Percentiles rank a stretch among this genome's conserved stretches.
phyloP scores from a whole-genome alignment of 2,797 vertebrate genomes.

The Enteromius viviparus region DNA sequence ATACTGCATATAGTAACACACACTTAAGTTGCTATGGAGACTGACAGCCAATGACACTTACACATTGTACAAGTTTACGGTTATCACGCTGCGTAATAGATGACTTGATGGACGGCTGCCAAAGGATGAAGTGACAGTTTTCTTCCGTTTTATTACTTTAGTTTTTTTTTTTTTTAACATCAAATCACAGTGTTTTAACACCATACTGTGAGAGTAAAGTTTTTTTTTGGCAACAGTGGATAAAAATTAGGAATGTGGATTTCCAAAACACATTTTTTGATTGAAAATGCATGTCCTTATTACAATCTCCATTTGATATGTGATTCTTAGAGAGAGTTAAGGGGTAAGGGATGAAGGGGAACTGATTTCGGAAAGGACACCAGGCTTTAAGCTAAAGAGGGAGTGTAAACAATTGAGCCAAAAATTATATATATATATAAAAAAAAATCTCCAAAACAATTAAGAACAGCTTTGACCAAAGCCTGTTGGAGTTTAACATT shows the following conservation, averaged over 20 bases:
- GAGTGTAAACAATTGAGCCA: slow-evolving; percentile 43
- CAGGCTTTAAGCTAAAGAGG: slow-evolving; percentile 55
- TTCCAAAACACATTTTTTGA: slow-evolving; percentile 81
- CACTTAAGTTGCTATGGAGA: slow-evolving; percentile 98
- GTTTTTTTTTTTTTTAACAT: slow-evolving; percentile 63
- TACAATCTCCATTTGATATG: slow-evolving; percentile 88
- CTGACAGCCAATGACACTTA: slow-evolving; percentile 98
- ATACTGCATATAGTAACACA: slow-evolving; percentile 99
- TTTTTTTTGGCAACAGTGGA: slow-evolving; percentile 97
- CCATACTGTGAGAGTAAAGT: slow-evolving; percentile 84
- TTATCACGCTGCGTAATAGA: slow-evolving; percentile 97
- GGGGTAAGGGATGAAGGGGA: slow-evolving; percentile 74
- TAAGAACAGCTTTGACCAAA: slow-evolving; percentile 66
- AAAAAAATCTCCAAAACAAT: slow-evolving; percentile 20
- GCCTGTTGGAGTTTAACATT: slow-evolving; percentile 77
- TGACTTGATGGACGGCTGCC: slow-evolving; percentile 92
- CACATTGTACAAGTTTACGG: slow-evolving; percentile 97
- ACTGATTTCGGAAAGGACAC: slow-evolving; percentile 70
- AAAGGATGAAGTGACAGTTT: slow-evolving; percentile 91
- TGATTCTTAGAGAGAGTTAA: slow-evolving; percentile 79
- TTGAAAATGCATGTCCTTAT: slow-evolving; percentile 94
- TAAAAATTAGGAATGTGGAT: slow-evolving; percentile 83
- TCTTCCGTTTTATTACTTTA: slow-evolving; percentile 72
- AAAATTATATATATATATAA: slow-evolving; percentile 20
- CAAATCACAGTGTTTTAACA: slow-evolving; percentile 91